These are phyloP conservation scores for Macrobrachium nipponense DNA, from an alignment of 1,140 invertebrate genomes.

Conservation along the genomic window DNA sequence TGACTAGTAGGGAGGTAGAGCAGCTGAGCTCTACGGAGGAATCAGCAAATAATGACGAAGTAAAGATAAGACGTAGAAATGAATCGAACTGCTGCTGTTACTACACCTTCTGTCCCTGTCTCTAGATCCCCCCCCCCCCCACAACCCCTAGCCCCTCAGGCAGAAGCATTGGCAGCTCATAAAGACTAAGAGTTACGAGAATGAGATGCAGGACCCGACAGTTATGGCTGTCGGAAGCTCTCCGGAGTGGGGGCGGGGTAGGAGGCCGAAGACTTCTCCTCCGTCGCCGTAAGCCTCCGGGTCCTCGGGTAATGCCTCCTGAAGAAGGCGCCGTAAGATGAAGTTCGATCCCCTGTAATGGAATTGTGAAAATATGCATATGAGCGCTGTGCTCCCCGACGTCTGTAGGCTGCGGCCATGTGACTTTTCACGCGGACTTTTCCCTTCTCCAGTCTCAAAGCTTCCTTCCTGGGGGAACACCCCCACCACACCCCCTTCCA, in stretches of 20 bases:
- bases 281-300: neutral
- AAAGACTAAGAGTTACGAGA: too few species aligned
- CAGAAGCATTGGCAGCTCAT: too few species aligned
- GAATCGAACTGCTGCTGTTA: too few species aligned
- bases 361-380: constrained; percentile 61
- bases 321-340: constrained; percentile 38
- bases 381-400: constrained; percentile 39
- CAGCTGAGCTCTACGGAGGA: too few species aligned
- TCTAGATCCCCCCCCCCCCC: too few species aligned
- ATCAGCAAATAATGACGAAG: too few species aligned
- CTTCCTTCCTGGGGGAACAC: neutral
- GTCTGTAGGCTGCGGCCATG: neutral
- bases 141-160: too few species aligned
- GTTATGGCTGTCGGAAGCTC: neutral
- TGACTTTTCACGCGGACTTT: neutral
- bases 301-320: neutral
- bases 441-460: neutral
- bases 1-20: too few species aligned
- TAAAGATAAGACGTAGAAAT: too few species aligned
- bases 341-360: constrained; percentile 59
- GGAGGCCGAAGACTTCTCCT: neutral
- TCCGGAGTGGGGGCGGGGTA: neutral
- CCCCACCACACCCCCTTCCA: neutral
- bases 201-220: neutral
- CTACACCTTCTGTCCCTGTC: too few species aligned